phyloP scores from a whole-genome alignment of 2,888 invertebrate species.

The Tricholauxania praeusta region DNA sequence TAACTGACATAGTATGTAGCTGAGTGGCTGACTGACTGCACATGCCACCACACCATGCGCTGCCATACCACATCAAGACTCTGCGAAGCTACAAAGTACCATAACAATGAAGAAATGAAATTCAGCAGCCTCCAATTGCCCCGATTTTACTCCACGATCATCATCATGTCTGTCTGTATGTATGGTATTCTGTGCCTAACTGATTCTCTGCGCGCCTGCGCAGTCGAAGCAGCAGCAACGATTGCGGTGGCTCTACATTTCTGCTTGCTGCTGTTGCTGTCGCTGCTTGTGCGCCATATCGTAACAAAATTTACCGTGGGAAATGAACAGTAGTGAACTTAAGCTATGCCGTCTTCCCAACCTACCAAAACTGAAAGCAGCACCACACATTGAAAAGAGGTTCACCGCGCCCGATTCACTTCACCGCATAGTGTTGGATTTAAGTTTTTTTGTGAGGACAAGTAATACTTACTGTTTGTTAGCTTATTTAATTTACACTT shows the following conservation, averaged over 20 bases:
- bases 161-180: conserved; percentile 18
- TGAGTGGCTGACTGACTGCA: neutral
- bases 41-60: conserved; percentile 16
- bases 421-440: conserved; percentile 34
- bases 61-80: conserved; percentile 15
- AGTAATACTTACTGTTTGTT: too few species aligned
- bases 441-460: neutral
- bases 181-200: conserved; percentile 17
- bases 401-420: conserved; percentile 39
- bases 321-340: conserved; percentile 65
- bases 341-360: conserved; percentile 17
- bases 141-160: conserved; percentile 34
- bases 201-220: conserved; percentile 45
- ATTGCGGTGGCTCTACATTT: conserved; percentile 13
- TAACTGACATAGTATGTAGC: neutral
- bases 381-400: conserved; percentile 37
- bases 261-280: too few species aligned
- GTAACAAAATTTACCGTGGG: conserved; percentile 61
- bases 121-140: conserved; percentile 53
- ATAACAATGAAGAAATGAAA: conserved; percentile 59
- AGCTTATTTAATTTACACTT: too few species aligned
- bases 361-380: conserved; percentile 39
- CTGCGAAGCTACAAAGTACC: conserved; percentile 17
- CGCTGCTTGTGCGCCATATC: conserved; percentile 5
- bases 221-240: conserved; percentile 25